Evolutionary conservation across 2,888 invertebrate genomes (phyloP).

Genomic region (Hirtodrosophila duncani): DNA sequence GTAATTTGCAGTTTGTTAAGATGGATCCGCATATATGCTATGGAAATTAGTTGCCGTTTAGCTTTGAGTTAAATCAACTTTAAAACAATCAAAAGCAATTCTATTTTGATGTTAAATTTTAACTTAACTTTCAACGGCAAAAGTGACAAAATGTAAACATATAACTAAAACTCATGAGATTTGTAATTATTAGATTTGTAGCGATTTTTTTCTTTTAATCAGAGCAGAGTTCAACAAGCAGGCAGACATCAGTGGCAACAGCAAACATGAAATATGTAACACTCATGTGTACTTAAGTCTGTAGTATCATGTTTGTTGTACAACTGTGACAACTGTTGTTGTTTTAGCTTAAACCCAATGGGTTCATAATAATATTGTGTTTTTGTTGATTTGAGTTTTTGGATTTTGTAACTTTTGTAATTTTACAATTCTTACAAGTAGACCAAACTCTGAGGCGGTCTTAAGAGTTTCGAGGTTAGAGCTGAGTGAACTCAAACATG

Average conservation of each 20-base stretch:
- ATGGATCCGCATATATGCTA: no score
- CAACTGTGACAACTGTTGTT: conserved; percentile 20
- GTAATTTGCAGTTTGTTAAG: no score
- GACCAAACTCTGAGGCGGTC: no score
- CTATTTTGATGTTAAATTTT: conserved; percentile 4
- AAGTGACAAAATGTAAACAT: conserved; percentile 7
- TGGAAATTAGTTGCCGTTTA: no score
- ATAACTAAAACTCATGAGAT: conserved; percentile 42
- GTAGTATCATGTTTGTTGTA: conserved; percentile 12
- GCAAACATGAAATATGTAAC: no score
- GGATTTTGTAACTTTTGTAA: conserved; percentile 39
- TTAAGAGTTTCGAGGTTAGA: no score
- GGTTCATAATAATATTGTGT: conserved; percentile 75
- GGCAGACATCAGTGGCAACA: no score
- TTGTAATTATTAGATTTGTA: conserved; percentile 40
- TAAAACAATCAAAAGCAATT: conserved; percentile 21
- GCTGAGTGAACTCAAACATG: no score
- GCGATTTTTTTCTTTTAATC: no score
- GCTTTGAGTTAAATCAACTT: no score
- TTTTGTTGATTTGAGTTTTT: conserved; percentile 59
- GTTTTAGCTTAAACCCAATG: conserved; percentile 78
- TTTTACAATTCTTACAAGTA: conserved; percentile 28
- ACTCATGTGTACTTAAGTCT: conserved; percentile 54
- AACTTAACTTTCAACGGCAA: conserved; percentile 2
- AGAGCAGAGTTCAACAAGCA: no score